Percentiles rank a stretch among this genome's conserved stretches.
These are phyloP conservation scores for Watsonalla binaria DNA, from an alignment of 2,888 invertebrate species.

Conservation along the genomic window DNA sequence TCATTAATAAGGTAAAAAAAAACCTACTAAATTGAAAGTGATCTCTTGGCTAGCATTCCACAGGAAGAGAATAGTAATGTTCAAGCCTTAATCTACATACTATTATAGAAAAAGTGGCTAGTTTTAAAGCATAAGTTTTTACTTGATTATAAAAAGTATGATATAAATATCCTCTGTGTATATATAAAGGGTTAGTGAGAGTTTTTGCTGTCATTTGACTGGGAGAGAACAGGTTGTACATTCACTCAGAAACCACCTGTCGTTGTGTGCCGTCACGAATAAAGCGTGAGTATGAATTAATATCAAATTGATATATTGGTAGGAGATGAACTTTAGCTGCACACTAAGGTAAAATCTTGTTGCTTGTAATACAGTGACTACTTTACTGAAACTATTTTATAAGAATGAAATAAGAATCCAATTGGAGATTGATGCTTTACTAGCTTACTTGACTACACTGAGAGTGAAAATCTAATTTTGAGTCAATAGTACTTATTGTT, in stretches of 20 bases:
- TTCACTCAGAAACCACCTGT: slow-evolving; percentile 46
- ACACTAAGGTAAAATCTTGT: too few species aligned
- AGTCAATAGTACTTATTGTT: too few species aligned
- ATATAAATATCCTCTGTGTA: background rate
- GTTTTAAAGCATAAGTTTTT: background rate
- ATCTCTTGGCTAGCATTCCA: too few species aligned
- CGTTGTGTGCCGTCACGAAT: slow-evolving; percentile 32
- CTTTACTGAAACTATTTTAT: background rate
- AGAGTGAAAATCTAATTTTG: too few species aligned
- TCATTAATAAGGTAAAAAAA: too few species aligned
- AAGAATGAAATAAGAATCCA: background rate
- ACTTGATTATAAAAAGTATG: background rate
- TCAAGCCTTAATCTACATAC: background rate
- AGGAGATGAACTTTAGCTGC: background rate
- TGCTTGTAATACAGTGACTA: too few species aligned
- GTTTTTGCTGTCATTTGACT: slow-evolving; percentile 60
- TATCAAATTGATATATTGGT: background rate
- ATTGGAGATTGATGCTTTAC: background rate
- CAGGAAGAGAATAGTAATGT: too few species aligned
- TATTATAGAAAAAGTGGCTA: background rate
- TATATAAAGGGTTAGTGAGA: slow-evolving; percentile 57
- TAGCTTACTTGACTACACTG: too few species aligned
- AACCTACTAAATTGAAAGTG: too few species aligned
- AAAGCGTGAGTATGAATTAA: slow-evolving; percentile 22
- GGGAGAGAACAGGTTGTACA: slow-evolving; percentile 51